Percentiles rank a stretch among this genome's conserved stretches.
These are phyloP conservation scores for Pedionomus torquatus DNA, from an alignment of 2,113 vertebrate genomes.

Conservation along the genomic window DNA sequence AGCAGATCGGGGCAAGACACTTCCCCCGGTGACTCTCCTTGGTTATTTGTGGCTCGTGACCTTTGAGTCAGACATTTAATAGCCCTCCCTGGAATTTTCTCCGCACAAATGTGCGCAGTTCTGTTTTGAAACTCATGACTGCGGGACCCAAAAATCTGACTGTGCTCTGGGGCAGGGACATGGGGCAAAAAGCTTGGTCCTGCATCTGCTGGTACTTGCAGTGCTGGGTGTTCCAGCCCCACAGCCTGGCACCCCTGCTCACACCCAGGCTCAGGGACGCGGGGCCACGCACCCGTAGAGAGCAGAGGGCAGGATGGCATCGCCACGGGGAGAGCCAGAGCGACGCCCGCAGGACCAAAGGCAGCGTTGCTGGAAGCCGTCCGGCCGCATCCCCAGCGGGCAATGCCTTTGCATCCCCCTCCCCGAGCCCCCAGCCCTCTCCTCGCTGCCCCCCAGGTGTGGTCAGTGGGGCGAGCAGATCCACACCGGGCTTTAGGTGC, in stretches of 20 bases:
- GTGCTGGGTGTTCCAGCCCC: background rate
- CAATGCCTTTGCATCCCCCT: background rate
- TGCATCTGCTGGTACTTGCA: too few species aligned
- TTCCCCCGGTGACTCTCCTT: background rate
- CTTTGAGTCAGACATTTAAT: slow-evolving; percentile 23
- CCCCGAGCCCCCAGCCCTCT: background rate
- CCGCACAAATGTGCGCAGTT: background rate
- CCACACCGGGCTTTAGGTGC: background rate
- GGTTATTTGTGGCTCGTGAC: background rate
- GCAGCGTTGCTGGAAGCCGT: rapidly evolving
- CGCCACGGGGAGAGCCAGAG: background rate
- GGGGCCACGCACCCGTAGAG: rapidly evolving
- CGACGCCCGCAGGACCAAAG: background rate
- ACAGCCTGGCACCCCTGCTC: rapidly evolving
- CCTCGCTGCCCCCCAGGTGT: background rate
- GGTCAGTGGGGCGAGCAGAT: background rate
- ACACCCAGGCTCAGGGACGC: background rate
- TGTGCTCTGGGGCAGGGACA: rapidly evolving
- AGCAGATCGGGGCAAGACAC: background rate
- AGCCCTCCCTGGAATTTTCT: slow-evolving; percentile 20
- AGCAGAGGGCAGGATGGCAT: background rate
- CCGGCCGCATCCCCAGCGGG: background rate
- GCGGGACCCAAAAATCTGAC: background rate
- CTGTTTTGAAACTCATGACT: background rate
- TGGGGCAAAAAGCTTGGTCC: background rate